These are phyloP conservation scores for Sepioteuthis lessoniana DNA, from an alignment of 2,888 invertebrate genomes.

Conservation along the genomic window DNA sequence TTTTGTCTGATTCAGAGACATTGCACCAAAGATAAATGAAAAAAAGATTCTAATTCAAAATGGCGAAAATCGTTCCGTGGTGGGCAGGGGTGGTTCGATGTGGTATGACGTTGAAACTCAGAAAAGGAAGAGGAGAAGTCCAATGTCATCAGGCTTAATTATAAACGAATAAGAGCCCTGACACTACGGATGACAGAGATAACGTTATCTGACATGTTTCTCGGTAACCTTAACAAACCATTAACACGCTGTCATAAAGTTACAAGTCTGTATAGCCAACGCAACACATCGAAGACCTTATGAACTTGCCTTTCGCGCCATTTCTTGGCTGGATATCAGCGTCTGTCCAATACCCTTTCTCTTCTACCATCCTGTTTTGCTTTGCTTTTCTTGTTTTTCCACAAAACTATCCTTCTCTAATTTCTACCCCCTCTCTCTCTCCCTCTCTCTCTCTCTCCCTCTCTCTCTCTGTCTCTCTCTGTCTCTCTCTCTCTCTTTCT, in stretches of 20 bases:
- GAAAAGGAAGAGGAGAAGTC: background rate
- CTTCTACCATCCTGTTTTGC: background rate
- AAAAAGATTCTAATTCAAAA: background rate
- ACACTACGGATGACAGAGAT: background rate
- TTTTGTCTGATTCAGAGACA: background rate
- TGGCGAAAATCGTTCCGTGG: background rate
- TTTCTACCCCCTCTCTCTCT: background rate
- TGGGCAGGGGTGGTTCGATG: background rate
- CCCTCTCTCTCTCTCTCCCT: background rate
- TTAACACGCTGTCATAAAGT: background rate
- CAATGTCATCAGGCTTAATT: background rate
- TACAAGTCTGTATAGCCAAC: background rate
- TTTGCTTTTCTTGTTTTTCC: background rate
- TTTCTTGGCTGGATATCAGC: background rate
- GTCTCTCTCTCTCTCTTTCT: too few species aligned
- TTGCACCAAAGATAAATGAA: background rate
- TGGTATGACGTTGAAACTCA: background rate
- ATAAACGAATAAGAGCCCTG: background rate
- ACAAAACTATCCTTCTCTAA: background rate
- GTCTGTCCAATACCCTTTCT: background rate
- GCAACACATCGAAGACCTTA: background rate
- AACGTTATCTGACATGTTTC: background rate
- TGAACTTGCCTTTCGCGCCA: background rate
- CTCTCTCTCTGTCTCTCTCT: background rate
- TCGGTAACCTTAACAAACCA: slow-evolving; percentile 33